phyloP scores from a whole-genome alignment of 30 jellyfish, hydroid and myxozoan genomes.

The Cassiopea xamachana region DNA sequence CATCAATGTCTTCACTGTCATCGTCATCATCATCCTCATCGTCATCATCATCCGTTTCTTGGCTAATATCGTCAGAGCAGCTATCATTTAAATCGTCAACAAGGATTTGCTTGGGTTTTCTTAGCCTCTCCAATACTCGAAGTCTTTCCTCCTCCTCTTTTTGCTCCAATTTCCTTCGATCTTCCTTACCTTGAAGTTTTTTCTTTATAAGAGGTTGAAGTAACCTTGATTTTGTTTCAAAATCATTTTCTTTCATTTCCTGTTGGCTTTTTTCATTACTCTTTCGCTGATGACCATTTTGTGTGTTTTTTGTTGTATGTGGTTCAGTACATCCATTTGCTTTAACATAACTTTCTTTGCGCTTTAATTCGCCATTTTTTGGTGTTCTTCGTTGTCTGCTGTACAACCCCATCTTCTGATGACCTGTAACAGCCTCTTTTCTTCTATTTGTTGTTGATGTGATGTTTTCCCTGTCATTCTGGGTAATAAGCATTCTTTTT shows the following conservation, averaged over 20 bases:
- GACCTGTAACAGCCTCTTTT: no score
- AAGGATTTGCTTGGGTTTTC: not conserved
- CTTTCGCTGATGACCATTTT: not conserved
- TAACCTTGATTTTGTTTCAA: slow-evolving; percentile 17
- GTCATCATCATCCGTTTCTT: not conserved
- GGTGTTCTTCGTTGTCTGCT: not conserved
- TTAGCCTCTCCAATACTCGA: not conserved
- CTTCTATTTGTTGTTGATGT: no score
- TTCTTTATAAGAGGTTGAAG: slow-evolving; percentile 23
- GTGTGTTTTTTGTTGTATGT: not conserved
- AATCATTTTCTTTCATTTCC: slow-evolving; percentile 14
- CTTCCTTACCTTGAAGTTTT: slow-evolving; percentile 17
- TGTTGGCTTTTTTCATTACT: not conserved
- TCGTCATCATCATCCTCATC: not conserved
- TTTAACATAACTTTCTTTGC: not conserved
- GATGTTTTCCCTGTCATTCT: no score
- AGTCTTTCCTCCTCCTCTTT: slow-evolving; percentile 43
- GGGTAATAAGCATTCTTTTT: no score
- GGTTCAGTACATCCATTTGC: not conserved
- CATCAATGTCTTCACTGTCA: slow-evolving; percentile 3
- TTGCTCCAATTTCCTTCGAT: not conserved
- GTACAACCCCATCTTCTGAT: no score
- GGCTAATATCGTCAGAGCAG: not conserved
- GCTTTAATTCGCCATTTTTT: not conserved
- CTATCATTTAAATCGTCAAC: slow-evolving; percentile 9